Evolutionary conservation across 2,797 vertebrate genomes (phyloP).

Genomic region (Enteromius anoplus): DNA sequence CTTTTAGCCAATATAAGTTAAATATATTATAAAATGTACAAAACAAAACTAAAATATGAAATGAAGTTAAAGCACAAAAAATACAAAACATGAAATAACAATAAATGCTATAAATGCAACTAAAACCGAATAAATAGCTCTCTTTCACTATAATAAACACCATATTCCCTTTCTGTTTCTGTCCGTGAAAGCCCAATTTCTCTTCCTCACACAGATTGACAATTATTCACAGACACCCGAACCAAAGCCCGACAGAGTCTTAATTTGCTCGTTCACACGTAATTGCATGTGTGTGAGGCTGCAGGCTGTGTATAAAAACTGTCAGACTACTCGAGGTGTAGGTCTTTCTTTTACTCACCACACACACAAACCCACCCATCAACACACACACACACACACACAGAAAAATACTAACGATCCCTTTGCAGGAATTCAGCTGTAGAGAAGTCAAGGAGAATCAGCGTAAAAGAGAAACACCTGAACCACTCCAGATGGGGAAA

Average conservation of each 20-base stretch:
- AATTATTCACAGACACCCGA: constrained; percentile 23
- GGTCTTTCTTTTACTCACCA: constrained; percentile 14
- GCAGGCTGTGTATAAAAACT: constrained; percentile 22
- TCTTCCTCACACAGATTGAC: constrained; percentile 13
- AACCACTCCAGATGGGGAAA: background rate
- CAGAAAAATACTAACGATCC: background rate
- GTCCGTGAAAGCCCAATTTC: background rate
- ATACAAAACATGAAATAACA: background rate
- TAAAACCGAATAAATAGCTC: background rate
- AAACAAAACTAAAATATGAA: background rate
- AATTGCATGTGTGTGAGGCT: constrained; percentile 24
- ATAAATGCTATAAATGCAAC: background rate
- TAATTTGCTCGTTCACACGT: constrained; percentile 43
- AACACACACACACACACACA: background rate
- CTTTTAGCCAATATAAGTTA: background rate
- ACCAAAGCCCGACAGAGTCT: constrained; percentile 10
- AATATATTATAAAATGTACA: background rate
- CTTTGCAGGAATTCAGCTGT: background rate
- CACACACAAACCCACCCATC: constrained; percentile 12
- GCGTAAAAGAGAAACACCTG: background rate
- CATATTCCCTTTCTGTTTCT: background rate
- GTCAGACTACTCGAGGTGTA: background rate
- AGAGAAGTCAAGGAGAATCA: background rate
- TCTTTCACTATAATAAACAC: background rate
- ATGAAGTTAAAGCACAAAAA: background rate